Percentiles rank a stretch among this genome's conserved stretches.
Conservation (phyloP, 2,113 vertebrate genomes). For the Alexandromys fortis region DNA sequence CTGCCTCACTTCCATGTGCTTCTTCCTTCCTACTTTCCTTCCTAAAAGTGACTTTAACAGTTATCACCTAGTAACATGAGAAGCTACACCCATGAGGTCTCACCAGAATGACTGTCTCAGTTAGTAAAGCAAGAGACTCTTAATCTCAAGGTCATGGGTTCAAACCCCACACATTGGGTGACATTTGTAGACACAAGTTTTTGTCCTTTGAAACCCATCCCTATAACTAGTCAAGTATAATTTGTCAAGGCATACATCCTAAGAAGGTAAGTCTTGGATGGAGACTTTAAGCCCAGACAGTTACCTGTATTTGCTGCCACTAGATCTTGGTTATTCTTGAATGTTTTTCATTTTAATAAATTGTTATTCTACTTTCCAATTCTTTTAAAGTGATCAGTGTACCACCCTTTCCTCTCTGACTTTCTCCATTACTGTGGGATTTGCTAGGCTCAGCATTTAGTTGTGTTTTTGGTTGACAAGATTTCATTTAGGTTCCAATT, state of each 20-base stretch:
- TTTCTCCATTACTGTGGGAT: not conserved
- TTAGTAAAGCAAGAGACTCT: no score
- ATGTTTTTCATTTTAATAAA: not conserved
- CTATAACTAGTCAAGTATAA: not conserved
- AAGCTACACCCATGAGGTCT: not conserved
- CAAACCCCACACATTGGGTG: no score
- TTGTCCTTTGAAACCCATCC: not conserved
- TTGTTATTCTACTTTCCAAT: slow-evolving; percentile 1
- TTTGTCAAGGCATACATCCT: not conserved
- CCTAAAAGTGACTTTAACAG: slow-evolving; percentile 53
- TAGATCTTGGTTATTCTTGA: not conserved
- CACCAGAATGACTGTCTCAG: not conserved
- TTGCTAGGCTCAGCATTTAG: not conserved
- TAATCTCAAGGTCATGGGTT: no score
- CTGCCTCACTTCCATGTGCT: slow-evolving; percentile 69
- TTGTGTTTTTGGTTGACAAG: not conserved
- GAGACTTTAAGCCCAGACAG: not conserved
- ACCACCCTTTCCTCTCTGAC: not conserved
- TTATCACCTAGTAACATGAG: slow-evolving; percentile 49
- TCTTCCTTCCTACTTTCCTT: not conserved
- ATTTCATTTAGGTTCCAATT: not conserved
- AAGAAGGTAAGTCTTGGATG: not conserved
- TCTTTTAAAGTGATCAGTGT: not conserved
- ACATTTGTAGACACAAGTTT: no score
- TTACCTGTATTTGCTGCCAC: not conserved